Base-by-base conservation (phyloP, 2,888 invertebrate species). In the Ophraella communa region DNA sequence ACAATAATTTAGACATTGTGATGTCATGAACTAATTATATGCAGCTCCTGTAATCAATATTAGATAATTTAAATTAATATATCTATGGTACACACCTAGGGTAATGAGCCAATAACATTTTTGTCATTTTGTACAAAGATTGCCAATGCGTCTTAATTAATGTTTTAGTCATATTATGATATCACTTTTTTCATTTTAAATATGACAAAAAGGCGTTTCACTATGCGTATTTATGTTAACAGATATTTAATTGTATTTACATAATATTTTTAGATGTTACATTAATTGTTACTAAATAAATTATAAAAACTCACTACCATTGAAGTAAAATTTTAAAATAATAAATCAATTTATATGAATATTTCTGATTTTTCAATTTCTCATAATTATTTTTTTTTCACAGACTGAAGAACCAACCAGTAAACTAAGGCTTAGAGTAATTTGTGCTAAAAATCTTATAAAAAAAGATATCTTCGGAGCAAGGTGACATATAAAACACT, bases 401-500 rank as follows among this genome's bases (percentile, higher is more conserved):
- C 84, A 92, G 92, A 89, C 87, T 82, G 91, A 92, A 82, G 91
- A 93, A 82, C 88, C 90, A 73, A 91, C 91, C 79, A 91, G 88
- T 84, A 88, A 93, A 81, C 85, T 96, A 81, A 90, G 95, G 77
- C 86, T 97, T 80, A 91, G 89, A 84, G 90, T 97, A 68, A 85
- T 95, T 72, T 91, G 92, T 74, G 96, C 95, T 30, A 91, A 92
- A 82, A 92, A 94, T 75, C 86, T 99, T 78, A 98, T 98, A 62
- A 97, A 97, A 83, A 98, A 98, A 84, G 98, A 99, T 83, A 97
- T 99, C 78, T 98, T 99, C 86, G 98, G 98, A 77, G 97, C 98
- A 77, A 96, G 95, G 95, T 95, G 83, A 74, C 71, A 51, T 18
- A 10, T 45, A 21, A 39, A 21, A 27, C 33, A 21, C 21, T 4